These are phyloP conservation scores for Hoplodrina blanda DNA, from an alignment of 2,888 invertebrate genomes.

Conservation along the genomic window DNA sequence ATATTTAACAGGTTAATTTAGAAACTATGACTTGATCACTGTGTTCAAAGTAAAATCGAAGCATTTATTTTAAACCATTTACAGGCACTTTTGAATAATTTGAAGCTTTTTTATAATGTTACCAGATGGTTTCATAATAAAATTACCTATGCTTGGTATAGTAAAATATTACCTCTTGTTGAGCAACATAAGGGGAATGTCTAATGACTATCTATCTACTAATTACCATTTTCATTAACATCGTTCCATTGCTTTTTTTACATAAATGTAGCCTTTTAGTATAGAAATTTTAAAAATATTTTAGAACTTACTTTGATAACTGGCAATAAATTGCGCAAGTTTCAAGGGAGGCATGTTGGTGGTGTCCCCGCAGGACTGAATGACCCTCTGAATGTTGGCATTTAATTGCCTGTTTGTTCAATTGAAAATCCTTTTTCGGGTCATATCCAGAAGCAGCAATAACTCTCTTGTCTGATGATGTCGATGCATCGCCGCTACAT, in stretches of 20 bases:
- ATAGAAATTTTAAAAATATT: not conserved
- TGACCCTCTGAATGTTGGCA: constrained; percentile 87
- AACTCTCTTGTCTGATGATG: constrained; percentile 77
- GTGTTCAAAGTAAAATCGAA: no score
- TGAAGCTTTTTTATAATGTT: no score
- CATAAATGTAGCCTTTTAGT: not conserved
- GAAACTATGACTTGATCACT: no score
- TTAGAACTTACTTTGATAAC: constrained; percentile 83
- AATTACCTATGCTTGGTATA: not conserved
- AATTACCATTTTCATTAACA: constrained; percentile 11
- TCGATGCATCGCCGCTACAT: constrained; percentile 74
- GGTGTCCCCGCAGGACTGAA: constrained; percentile 85
- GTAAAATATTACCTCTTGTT: not conserved
- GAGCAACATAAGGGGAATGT: constrained; percentile 8
- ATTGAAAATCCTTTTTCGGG: constrained; percentile 75
- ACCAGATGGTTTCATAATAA: no score
- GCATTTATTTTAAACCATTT: no score
- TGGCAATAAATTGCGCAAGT: constrained; percentile 88
- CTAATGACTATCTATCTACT: constrained; percentile 3
- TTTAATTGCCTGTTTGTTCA: constrained; percentile 77
- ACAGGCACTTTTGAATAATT: no score
- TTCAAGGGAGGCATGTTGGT: constrained; percentile 85
- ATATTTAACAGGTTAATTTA: no score
- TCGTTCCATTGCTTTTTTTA: not conserved
- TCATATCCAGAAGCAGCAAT: constrained; percentile 70